These are phyloP conservation scores for Synchiropus splendidus DNA, from an alignment of 2,113 vertebrate species.

Conservation along the genomic window DNA sequence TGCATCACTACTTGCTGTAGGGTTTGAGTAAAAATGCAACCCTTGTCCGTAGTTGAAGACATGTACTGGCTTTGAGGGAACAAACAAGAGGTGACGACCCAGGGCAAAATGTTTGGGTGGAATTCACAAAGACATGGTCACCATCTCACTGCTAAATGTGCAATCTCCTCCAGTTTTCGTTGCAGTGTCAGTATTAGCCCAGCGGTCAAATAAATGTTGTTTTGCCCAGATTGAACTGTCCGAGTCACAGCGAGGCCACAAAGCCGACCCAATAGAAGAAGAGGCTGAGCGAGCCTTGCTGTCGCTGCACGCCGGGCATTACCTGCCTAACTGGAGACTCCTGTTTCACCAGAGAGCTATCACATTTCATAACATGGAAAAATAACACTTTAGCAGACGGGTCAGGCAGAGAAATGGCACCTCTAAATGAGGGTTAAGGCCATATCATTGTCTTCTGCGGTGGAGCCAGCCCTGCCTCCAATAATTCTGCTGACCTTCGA, in stretches of 20 bases:
- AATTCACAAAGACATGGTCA: constrained; percentile 66
- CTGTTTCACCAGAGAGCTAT: constrained; percentile 70
- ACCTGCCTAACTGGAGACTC: constrained; percentile 58
- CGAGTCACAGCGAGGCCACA: constrained; percentile 28
- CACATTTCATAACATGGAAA: constrained; percentile 72
- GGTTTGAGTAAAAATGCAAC: too few relatives aligned
- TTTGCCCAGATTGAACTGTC: constrained; percentile 68
- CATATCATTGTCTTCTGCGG: constrained; percentile 73
- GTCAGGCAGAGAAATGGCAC: constrained; percentile 78
- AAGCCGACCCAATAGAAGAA: constrained; percentile 42
- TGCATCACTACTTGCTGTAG: too few relatives aligned
- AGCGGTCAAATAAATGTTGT: constrained; percentile 58
- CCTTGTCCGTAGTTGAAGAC: too few relatives aligned
- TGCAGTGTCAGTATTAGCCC: constrained; percentile 41
- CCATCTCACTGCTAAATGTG: constrained; percentile 53
- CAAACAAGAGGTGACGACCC: constrained; percentile 51
- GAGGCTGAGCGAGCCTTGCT: constrained; percentile 50
- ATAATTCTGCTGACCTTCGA: constrained; percentile 74
- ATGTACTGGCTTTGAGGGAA: background rate
- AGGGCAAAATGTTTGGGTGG: constrained; percentile 66
- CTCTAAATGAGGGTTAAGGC: constrained; percentile 75
- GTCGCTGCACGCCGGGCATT: constrained; percentile 61
- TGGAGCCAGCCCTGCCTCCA: constrained; percentile 74
- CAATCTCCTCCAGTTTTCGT: constrained; percentile 52
- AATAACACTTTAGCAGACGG: constrained; percentile 66